Evolutionary conservation across 2,797 vertebrate genomes (phyloP), one percentile per base, ranked within the genome.

Genomic region (Chrysocyon brachyurus): DNA sequence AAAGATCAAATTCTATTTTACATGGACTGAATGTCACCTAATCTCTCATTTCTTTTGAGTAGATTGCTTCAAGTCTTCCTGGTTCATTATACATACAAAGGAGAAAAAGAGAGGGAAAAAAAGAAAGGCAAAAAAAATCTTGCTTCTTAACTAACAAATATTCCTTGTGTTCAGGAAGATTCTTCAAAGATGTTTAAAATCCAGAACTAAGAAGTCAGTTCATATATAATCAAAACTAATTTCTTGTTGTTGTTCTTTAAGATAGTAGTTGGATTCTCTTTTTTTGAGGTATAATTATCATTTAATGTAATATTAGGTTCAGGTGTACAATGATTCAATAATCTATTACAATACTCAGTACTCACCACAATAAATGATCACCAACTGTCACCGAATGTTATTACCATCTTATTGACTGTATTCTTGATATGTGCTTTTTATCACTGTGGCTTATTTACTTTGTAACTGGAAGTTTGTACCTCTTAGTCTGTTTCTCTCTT

Each of bases 1-100:
- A 24, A 87, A 93, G 52, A 94, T 93, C 52, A 63, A 96, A 96
- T 94, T 88, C 63, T 87, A 49, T 96, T 96, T 96, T 85, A 59
- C 33, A 40, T 73, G 81, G 12, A 57, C 78, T 92, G 84, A 96
- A 79, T 46, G 57, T 90, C 54, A 82, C 59, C 59, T 96, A 72
- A 95, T 93, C 15, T 82, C 28, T 82, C 15, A 3, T 89, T 88
- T 5, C 46, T 93, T 89, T 91, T 59, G 2, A 89, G 24, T 87
- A 59, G 72, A 91, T 12, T 40, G 24, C 26, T 72, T 87, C 49
- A 95, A 94, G 91, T 86, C 52, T 94, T 93, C 52, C 21, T 97
- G 40, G 96, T 59, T 87, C 16, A 40, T 73, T 91, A 46, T 64
- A 78, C 12, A n/a, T 82, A 77, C 75, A 85, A 56, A 46, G 63